phyloP scores from a whole-genome alignment of 1,140 invertebrate genomes.

The Proctacanthus coquilletti region DNA sequence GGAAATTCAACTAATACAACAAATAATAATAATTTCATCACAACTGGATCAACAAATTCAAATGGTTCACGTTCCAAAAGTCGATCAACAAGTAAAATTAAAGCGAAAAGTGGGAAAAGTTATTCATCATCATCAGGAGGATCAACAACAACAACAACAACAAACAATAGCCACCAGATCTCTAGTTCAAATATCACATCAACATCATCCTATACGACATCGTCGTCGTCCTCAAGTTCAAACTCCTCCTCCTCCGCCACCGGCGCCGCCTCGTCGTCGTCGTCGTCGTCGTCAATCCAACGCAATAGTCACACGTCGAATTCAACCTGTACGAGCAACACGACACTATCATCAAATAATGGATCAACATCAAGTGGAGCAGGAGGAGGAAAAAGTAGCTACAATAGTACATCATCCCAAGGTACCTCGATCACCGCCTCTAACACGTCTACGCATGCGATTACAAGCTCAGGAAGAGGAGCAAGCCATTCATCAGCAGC shows the following conservation, averaged over 20 bases:
- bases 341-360: no score
- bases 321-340: constrained; percentile 32
- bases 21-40: constrained; percentile 20
- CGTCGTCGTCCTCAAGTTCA: constrained; percentile 12
- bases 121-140: constrained; percentile 20
- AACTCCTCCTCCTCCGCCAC: constrained; percentile 26
- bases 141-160: constrained; percentile 25
- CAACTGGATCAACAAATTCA: constrained; percentile 26
- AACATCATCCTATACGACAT: constrained; percentile 13
- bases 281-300: background rate
- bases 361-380: no score
- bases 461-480: no score
- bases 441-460: no score
- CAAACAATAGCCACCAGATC: constrained; percentile 20
- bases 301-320: constrained; percentile 19
- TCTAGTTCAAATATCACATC: constrained; percentile 10
- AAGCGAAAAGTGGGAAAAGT: constrained; percentile 32
- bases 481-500: no score
- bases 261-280: constrained; percentile 13
- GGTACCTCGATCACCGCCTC: no score
- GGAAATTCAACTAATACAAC: background rate
- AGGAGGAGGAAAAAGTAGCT: no score
- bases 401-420: no score
- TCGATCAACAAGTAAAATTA: constrained; percentile 12
- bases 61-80: constrained; percentile 1